Percentiles rank a stretch among this genome's conserved stretches.
These are phyloP conservation scores for Pampusana beccarii DNA, from an alignment of 2,113 vertebrate genomes.

Conservation along the genomic window DNA sequence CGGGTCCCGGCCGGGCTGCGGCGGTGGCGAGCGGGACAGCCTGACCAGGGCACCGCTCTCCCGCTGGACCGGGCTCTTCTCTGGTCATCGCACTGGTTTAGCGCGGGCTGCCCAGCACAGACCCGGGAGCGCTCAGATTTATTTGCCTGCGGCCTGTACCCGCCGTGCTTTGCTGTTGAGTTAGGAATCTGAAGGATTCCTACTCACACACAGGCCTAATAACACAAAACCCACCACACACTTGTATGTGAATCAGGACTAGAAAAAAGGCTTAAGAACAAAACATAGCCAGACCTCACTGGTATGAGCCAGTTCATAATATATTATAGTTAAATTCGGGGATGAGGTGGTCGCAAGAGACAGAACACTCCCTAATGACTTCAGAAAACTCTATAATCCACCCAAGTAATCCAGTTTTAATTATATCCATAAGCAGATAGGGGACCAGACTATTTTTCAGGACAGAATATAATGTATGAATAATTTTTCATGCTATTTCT, in stretches of 20 bases:
- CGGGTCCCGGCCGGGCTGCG: too few species aligned
- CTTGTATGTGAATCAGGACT: accelerated
- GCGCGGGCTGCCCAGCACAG: not conserved
- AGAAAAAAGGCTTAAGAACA: not conserved
- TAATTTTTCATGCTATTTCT: constrained; percentile 44
- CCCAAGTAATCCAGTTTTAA: constrained; percentile 55
- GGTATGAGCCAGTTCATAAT: not conserved
- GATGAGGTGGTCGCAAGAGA: not conserved
- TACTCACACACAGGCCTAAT: accelerated
- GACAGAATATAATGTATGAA: not conserved
- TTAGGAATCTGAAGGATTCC: not conserved
- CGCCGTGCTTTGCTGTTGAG: accelerated
- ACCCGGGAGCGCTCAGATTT: accelerated
- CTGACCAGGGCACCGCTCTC: too few species aligned
- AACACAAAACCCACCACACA: accelerated
- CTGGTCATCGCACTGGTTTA: not conserved
- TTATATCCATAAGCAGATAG: constrained; percentile 49
- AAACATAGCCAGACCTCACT: accelerated
- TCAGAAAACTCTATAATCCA: constrained; percentile 41
- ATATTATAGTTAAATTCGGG: not conserved
- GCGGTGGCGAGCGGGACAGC: too few species aligned
- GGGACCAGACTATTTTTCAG: constrained; percentile 33
- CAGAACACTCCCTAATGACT: constrained; percentile 1
- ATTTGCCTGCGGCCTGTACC: too few species aligned
- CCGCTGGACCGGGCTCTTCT: not conserved